Evolutionary conservation across 2,113 vertebrate genomes (phyloP).

Genomic region (Protomyctophum bolini): DNA sequence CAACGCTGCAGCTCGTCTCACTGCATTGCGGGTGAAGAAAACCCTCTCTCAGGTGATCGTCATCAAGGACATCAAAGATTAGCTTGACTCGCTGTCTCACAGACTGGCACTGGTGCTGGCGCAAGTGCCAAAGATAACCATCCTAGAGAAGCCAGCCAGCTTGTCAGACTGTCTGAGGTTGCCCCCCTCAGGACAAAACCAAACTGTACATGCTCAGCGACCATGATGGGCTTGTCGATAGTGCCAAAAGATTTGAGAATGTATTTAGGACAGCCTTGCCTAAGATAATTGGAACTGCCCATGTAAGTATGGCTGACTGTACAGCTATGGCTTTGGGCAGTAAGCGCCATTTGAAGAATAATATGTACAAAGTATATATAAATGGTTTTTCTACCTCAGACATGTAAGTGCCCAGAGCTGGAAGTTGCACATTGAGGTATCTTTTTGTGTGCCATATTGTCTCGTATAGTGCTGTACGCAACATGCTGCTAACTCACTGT

Average conservation of each 20-base stretch:
- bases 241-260: constrained; percentile 64
- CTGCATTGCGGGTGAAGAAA: constrained; percentile 95
- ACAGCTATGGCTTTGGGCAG: constrained; percentile 10
- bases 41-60: constrained; percentile 87
- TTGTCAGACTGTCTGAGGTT: constrained; percentile 23
- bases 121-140: constrained; percentile 5
- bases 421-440: constrained; percentile 67
- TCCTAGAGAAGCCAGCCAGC: background rate
- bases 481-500: constrained; percentile 51
- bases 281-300: background rate
- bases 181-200: constrained; percentile 38
- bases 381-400: constrained; percentile 78
- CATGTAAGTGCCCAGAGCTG: constrained; percentile 76
- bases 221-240: constrained; percentile 31
- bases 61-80: constrained; percentile 79
- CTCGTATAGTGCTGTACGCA: constrained; percentile 44
- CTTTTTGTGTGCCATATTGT: constrained; percentile 65
- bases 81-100: constrained; percentile 19
- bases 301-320: constrained; percentile 13
- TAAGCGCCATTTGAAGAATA: constrained; percentile 49
- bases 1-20: constrained; percentile 90
- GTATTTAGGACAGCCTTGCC: constrained; percentile 28
- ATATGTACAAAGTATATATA: constrained; percentile 48
- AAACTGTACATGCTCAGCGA: constrained; percentile 26
- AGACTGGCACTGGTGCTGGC: constrained; percentile 15